Conservation (phyloP, 2,888 invertebrate genomes). For the Aproaerema taeniolella region DNA sequence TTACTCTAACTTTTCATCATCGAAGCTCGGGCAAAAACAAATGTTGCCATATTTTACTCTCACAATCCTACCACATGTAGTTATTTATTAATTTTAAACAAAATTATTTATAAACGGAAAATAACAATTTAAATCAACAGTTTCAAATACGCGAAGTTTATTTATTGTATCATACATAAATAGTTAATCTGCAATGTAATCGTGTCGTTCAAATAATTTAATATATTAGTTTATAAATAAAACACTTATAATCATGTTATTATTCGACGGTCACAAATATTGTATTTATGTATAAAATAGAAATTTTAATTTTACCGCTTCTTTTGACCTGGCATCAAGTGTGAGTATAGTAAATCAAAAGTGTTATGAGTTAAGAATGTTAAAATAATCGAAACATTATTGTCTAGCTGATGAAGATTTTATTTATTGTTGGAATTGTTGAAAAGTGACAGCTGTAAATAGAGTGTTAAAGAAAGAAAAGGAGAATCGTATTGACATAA, state of each 20-base stretch:
- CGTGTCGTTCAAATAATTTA: no score
- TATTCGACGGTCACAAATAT: constrained; percentile 45
- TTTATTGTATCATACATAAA: no score
- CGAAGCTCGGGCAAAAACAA: no score
- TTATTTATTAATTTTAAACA: no score
- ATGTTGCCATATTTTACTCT: no score
- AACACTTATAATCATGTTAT: constrained; percentile 44
- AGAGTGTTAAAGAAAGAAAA: constrained; percentile 23
- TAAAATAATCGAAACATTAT: constrained; percentile 28
- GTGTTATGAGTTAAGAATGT: not conserved
- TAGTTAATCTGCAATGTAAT: no score
- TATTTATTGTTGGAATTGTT: constrained; percentile 51
- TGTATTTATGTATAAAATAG: constrained; percentile 28
- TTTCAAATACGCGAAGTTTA: no score
- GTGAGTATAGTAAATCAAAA: not conserved
- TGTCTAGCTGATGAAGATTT: constrained; percentile 43
- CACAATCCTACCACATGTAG: no score
- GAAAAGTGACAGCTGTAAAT: constrained; percentile 31
- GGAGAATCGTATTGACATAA: constrained; percentile 5
- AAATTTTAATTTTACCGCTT: constrained; percentile 17
- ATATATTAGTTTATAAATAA: no score
- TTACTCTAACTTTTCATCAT: no score
- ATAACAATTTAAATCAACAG: no score
- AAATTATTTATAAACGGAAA: no score
- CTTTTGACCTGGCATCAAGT: constrained; percentile 29